These are phyloP conservation scores for Peromyscus attwateri DNA, from an alignment of 2,797 vertebrate genomes.

Conservation along the genomic window DNA sequence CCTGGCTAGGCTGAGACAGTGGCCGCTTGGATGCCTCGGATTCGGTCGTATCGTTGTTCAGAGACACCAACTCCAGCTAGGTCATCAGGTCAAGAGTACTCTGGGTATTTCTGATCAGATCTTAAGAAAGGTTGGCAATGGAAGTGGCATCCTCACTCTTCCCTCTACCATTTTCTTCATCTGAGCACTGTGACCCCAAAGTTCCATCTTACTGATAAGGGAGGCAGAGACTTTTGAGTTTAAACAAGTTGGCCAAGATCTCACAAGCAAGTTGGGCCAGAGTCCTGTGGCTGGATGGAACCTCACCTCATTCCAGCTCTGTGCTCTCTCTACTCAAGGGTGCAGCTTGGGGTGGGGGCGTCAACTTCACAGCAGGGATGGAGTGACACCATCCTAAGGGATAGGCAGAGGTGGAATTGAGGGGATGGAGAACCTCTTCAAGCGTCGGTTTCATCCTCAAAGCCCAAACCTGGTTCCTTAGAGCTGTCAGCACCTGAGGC, in stretches of 20 bases:
- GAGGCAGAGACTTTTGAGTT: constrained; percentile 37
- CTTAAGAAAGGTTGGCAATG: background rate
- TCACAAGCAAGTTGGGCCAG: background rate
- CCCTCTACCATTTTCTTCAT: background rate
- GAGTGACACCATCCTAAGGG: background rate
- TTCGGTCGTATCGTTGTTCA: background rate
- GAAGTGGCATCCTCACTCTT: background rate
- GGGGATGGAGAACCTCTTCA: background rate
- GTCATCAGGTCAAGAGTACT: background rate
- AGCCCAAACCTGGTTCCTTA: background rate
- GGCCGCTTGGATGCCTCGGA: background rate
- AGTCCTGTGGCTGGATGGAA: background rate
- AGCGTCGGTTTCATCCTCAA: background rate
- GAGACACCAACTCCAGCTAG: background rate
- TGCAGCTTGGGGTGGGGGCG: background rate
- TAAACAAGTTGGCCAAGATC: background rate
- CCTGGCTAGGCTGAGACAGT: background rate
- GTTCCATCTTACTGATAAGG: background rate
- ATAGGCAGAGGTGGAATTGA: background rate
- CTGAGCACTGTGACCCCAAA: background rate
- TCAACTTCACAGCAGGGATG: background rate
- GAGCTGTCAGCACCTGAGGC: constrained; percentile 41
- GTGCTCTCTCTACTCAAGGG: background rate
- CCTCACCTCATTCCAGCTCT: background rate
- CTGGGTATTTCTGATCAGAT: background rate